phyloP scores from a whole-genome alignment of 2,888 invertebrate species.

The Melikaiella ostensackeni region DNA sequence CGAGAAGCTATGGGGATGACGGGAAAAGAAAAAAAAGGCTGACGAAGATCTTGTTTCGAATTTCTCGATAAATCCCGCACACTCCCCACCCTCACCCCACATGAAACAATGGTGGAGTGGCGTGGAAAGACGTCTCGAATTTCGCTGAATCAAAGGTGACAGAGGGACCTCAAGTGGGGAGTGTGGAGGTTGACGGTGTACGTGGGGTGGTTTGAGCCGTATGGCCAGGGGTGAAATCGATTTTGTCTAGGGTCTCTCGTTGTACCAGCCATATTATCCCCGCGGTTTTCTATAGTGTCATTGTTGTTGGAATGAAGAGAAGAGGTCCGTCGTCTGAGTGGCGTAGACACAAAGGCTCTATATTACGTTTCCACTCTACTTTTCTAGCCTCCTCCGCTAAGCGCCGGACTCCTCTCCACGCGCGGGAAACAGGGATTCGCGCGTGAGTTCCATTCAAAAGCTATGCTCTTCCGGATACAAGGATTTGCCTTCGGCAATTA shows the following conservation, averaged over 20 bases:
- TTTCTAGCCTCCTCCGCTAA: conserved; percentile 61
- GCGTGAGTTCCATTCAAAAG: conserved; percentile 32
- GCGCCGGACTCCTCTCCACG: conserved; percentile 45
- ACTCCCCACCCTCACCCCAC: conserved; percentile 60
- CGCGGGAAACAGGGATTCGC: conserved; percentile 6
- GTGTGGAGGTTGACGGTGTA: conserved; percentile 31
- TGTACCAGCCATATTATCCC: conserved; percentile 59
- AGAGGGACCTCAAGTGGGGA: conserved; percentile 46
- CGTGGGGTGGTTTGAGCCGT: conserved; percentile 49
- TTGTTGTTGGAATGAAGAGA: conserved; percentile 67
- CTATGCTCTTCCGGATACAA: conserved; percentile 9
- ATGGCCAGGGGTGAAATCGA: conserved; percentile 64
- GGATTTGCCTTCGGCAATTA: conserved; percentile 23
- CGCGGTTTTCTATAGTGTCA: conserved; percentile 72
- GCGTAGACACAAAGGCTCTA: conserved; percentile 71
- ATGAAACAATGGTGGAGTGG: conserved; percentile 73
- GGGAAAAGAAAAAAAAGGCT: conserved; percentile 29
- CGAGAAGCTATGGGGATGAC: conserved; percentile 4
- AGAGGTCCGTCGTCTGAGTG: conserved; percentile 65
- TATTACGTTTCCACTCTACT: conserved; percentile 75
- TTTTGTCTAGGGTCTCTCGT: conserved; percentile 66
- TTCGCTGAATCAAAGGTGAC: conserved; percentile 77
- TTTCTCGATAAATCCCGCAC: conserved; percentile 68
- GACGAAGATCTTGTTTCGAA: conserved; percentile 63
- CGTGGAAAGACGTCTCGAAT: conserved; percentile 75